Evolutionary conservation across 2,888 invertebrate genomes (phyloP).

Genomic region (Mantis religiosa): DNA sequence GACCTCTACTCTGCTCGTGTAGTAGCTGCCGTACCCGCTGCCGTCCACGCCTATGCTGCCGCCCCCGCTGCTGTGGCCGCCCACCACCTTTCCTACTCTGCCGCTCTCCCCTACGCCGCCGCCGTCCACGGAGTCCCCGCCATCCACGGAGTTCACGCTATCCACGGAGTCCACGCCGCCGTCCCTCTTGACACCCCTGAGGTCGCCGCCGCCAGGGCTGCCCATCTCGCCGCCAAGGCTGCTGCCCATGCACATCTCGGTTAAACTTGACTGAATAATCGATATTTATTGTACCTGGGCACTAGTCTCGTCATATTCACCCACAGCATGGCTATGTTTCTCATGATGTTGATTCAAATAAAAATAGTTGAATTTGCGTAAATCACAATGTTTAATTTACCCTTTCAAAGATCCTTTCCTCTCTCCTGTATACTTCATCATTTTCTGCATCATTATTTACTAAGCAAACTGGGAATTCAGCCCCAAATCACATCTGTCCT

Average conservation of each 20-base stretch:
- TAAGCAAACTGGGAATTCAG: too few relatives aligned
- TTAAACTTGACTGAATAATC: neutral
- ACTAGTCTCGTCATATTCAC: neutral
- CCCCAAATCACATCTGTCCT: too few relatives aligned
- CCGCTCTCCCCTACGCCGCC: neutral
- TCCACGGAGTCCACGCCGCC: neutral
- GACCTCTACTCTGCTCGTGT: neutral
- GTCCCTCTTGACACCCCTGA: neutral
- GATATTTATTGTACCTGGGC: neutral
- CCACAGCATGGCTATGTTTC: neutral
- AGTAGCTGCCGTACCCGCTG: neutral
- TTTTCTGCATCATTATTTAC: too few relatives aligned
- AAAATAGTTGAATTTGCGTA: neutral
- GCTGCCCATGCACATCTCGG: neutral
- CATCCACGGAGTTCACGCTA: neutral
- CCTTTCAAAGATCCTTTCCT: too few relatives aligned
- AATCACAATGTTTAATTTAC: too few relatives aligned
- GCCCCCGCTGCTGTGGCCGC: too few relatives aligned
- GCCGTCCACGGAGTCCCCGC: neutral
- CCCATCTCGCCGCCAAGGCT: neutral
- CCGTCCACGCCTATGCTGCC: neutral
- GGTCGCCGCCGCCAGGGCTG: neutral
- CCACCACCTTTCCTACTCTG: neutral
- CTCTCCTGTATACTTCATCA: too few relatives aligned
- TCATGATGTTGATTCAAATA: neutral